These are phyloP conservation scores for Anorthoa munda DNA, from an alignment of 2,888 invertebrate genomes.

Conservation along the genomic window DNA sequence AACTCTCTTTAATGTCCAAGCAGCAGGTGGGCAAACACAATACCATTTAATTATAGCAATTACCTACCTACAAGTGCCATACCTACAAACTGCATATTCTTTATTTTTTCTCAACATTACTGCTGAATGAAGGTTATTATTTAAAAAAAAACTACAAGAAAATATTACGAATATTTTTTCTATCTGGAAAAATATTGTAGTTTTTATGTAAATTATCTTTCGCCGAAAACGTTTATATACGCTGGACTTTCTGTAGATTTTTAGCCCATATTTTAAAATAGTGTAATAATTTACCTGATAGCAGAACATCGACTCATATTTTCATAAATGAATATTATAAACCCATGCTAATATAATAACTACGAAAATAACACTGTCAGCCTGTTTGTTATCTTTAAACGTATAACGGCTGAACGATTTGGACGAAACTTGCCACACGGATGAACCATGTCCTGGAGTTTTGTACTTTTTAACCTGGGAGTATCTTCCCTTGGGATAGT, in stretches of 20 bases:
- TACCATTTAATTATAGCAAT: constrained; percentile 17
- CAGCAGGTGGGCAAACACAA: constrained; percentile 31
- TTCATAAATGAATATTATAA: neutral
- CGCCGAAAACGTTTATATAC: neutral
- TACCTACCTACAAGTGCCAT: neutral
- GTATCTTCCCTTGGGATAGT: no score
- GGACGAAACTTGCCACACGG: no score
- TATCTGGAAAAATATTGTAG: neutral
- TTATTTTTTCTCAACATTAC: neutral
- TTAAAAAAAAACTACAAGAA: no score
- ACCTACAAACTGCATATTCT: constrained; percentile 3
- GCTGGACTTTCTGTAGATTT: neutral
- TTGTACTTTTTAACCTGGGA: no score
- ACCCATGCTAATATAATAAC: no score
- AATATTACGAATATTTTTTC: no score
- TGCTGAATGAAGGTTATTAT: constrained; percentile 3
- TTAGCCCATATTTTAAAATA: neutral
- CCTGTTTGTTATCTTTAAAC: no score
- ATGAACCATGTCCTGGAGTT: no score
- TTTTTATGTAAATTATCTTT: neutral
- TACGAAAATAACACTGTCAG: no score
- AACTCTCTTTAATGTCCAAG: constrained; percentile 44
- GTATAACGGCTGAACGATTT: no score
- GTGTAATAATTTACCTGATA: no score
- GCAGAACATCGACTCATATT: no score